A percentile compares a stretch with the other conserved stretches of the same genome.
These are phyloP conservation scores for Ypsolopha sequella DNA, from an alignment of 2,888 invertebrate genomes.

Conservation along the genomic window DNA sequence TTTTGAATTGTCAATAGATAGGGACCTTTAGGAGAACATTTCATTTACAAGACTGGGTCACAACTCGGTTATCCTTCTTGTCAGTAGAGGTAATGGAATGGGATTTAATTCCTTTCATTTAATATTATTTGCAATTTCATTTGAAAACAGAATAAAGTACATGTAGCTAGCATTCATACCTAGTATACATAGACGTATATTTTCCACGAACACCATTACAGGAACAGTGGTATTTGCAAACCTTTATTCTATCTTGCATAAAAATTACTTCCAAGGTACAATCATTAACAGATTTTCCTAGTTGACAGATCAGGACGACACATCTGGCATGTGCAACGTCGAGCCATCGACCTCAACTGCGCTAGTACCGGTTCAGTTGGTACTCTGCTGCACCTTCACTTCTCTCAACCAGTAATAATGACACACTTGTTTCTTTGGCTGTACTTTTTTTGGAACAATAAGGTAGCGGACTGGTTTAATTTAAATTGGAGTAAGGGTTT, in stretches of 20 bases:
- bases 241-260: not conserved
- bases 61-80: too few relatives aligned
- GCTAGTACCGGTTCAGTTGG: constrained; percentile 24
- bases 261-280: not conserved
- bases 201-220: not conserved
- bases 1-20: too few relatives aligned
- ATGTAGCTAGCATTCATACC: not conserved
- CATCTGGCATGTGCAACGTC: constrained; percentile 27
- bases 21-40: too few relatives aligned
- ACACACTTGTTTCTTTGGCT: not conserved
- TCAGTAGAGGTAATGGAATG: too few relatives aligned
- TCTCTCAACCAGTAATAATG: not conserved
- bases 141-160: too few relatives aligned
- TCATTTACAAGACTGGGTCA: too few relatives aligned
- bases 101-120: too few relatives aligned
- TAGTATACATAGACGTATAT: not conserved
- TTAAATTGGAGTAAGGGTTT: not conserved
- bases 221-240: not conserved
- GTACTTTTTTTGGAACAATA: constrained; percentile 1
- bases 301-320: constrained; percentile 9
- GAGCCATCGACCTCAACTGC: constrained; percentile 31
- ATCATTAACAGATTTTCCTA: not conserved
- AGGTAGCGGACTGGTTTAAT: not conserved
- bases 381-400: not conserved
- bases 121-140: too few relatives aligned